Conservation (phyloP, 2,888 invertebrate genomes). For the Fabriciana adippe region DNA sequence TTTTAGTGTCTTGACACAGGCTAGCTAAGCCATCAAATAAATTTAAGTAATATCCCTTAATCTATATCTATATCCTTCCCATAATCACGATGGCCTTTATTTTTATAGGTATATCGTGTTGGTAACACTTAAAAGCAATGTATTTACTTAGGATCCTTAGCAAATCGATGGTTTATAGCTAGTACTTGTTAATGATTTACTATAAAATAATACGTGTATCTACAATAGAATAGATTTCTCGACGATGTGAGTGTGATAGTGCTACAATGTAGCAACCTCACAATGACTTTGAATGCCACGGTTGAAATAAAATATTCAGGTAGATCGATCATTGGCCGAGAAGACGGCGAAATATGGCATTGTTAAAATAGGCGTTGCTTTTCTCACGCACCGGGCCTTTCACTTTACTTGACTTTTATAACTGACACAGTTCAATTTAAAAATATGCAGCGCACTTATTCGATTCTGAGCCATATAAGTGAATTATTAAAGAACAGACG, state of each 20-base stretch:
- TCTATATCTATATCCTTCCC: too few relatives aligned
- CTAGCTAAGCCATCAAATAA: too few relatives aligned
- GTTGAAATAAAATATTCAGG: constrained; percentile 71
- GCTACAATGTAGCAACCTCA: constrained; percentile 42
- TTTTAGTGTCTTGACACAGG: too few relatives aligned
- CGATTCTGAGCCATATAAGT: constrained; percentile 52
- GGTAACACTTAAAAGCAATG: too few relatives aligned
- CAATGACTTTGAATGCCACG: constrained; percentile 61
- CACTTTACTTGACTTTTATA: constrained; percentile 77
- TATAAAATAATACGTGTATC: constrained; percentile 8
- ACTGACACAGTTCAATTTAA: constrained; percentile 48
- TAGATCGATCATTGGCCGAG: constrained; percentile 75
- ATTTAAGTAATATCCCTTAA: too few relatives aligned
- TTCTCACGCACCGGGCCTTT: constrained; percentile 79
- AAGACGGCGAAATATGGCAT: constrained; percentile 77
- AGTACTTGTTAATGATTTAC: too few relatives aligned
- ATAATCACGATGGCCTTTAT: too few relatives aligned
- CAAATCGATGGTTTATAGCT: too few relatives aligned
- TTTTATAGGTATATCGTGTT: too few relatives aligned
- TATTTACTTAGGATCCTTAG: too few relatives aligned
- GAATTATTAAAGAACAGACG: constrained; percentile 27
- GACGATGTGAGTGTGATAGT: constrained; percentile 32
- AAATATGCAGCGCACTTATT: constrained; percentile 27
- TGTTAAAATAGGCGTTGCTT: constrained; percentile 76
- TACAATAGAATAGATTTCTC: constrained; percentile 29